phyloP scores from a whole-genome alignment of 2,888 invertebrate genomes.

The Drosophila paranaensis region DNA sequence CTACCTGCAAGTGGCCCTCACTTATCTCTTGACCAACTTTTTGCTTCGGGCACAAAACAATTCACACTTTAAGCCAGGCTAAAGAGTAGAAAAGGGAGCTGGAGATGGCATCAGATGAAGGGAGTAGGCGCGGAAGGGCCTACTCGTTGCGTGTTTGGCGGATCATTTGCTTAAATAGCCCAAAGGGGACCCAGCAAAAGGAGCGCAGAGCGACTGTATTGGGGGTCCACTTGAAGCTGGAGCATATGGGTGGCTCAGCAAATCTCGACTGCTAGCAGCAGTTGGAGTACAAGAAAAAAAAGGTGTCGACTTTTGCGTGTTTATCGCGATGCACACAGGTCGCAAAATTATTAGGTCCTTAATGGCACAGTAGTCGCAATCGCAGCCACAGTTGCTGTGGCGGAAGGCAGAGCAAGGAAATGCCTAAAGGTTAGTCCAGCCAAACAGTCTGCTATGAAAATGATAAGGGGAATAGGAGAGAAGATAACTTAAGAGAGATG shows the following conservation, averaged over 20 bases:
- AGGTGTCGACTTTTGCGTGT: conserved; percentile 64
- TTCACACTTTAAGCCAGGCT: conserved; percentile 64
- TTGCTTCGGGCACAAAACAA: conserved; percentile 76
- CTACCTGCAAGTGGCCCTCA: conserved; percentile 64
- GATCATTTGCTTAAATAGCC: conserved; percentile 81
- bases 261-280: conserved; percentile 48
- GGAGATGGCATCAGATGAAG: background rate
- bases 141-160: conserved; percentile 67
- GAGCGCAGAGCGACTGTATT: background rate
- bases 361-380: conserved; percentile 34
- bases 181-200: conserved; percentile 59
- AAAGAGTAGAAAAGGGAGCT: background rate
- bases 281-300: background rate
- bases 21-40: conserved; percentile 66
- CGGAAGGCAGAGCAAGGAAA: background rate
- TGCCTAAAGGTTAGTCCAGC: background rate
- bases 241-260: conserved; percentile 68
- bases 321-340: conserved; percentile 68
- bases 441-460: conserved; percentile 2
- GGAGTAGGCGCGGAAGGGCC: background rate
- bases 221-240: conserved; percentile 7
- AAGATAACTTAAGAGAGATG: background rate
- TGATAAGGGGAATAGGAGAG: background rate
- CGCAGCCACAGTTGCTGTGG: background rate
- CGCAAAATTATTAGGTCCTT: conserved; percentile 60